Base-by-base conservation (phyloP, 2,113 vertebrate genomes). In the Fukomys damarensis region DNA sequence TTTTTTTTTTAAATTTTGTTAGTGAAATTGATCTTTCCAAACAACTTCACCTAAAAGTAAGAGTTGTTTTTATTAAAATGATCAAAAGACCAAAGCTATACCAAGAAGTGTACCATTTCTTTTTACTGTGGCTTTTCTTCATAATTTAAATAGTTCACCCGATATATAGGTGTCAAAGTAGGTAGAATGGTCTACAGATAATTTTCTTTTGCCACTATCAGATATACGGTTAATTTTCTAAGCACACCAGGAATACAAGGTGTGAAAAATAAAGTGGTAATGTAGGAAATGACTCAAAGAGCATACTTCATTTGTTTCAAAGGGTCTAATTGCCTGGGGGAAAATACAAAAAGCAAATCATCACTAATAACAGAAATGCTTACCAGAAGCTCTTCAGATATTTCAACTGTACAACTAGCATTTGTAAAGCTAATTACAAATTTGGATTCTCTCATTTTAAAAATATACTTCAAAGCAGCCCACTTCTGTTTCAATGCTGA, bases 391-490 rank as follows among this genome's bases (percentile, higher is more conserved):
- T 93, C 93, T 93, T 94, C 61, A 93, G 91, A 93, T 85, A 80
- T 81, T 90, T 95, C 96, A 89, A 96, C 84, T 93, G 94, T 92
- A 97, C 80, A 94, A 88, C 68, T 32, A 93, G 85, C 83, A 95
- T 94, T 97, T 96, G 90, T 95, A 94, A 97, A 97, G 89, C 95
- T 97, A 97, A 97, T 96, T 97, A 97, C 91, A 94, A 96, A 96
- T 96, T 96, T 97, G 97, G 96, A 96, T 97, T 97, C 94, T 97
- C 97, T 98, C 97, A 95, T 96, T 95, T 97, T 85, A 97, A 97
- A 97, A 97, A 97, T 95, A 95, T 52, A 95, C 93, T 97, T 95
- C 3, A 43, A 97, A 97, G 95, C 93, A 89, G 80, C 87, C 89
- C 84, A 93, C 74, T 95, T 97, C 92, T 94, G 97, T 93, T 98